Base-by-base conservation (phyloP, 2,888 invertebrate species). In the Venusia cambrica region DNA sequence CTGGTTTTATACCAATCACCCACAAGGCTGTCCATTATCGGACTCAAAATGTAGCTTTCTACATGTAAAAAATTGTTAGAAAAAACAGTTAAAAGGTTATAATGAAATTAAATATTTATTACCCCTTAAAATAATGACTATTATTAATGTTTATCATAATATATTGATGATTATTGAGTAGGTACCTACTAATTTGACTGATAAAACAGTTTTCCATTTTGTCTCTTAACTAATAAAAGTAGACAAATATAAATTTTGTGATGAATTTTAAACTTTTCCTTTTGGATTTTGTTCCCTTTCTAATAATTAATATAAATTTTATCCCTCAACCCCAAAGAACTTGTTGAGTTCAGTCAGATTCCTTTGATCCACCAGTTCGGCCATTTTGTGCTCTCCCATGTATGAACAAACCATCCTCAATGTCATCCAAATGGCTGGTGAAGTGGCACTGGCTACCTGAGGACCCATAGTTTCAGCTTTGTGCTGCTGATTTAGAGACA, bases 401-500 rank as follows among this genome's bases (percentile, higher is more conserved):
- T 97, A 84, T 2, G 96, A 94, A 30, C 94, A 89, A 17, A 96
- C 94, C 92, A 98, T 94, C 62, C 96, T 90, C 32, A 98, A 84
- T 0, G 97, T 97, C 28, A 94, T 93, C 98, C 98, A 98, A 70
- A 98, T 97, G 18, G 95, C 95, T 52, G 96, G 94, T 0, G 97
- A 97, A 66, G 89, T 92, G 30, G 91, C 89, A 35, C 51, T 48
- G 18, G 62, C 57, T 34, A 75, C 47, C 19, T 72, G 65, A 32
- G 80, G 80, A 38, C 72, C 69, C 64, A 58, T 75, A 54, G 47
- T 81, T 49, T 60, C 85, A 46, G 72, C 87, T 69, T 63, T 91
- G 9, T 94, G 91, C 85, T 99, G 99, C 73, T 97, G 94, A 75
- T 97, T 97, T 16, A 99, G 81, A 0, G 98, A 98, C 2, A 94